A percentile compares a stretch with the other conserved stretches of the same genome.
phyloP scores from a whole-genome alignment of 2,888 invertebrate genomes.

The Cryptocephalus primarius region DNA sequence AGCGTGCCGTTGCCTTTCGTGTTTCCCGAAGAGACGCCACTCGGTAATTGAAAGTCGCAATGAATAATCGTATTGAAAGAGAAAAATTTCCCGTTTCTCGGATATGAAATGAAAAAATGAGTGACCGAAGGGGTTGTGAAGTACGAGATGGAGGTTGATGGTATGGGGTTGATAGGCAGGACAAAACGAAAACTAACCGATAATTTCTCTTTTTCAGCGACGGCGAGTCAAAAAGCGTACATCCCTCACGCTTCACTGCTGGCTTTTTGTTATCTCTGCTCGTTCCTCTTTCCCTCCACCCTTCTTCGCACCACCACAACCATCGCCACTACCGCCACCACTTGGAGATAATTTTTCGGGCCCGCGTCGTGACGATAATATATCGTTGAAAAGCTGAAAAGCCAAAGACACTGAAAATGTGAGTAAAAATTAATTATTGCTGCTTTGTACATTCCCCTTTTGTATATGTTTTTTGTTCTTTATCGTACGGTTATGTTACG shows the following conservation, averaged over 20 bases:
- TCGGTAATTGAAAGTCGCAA: too few relatives aligned
- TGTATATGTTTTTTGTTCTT: conserved; percentile 9
- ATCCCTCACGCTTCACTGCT: conserved; percentile 25
- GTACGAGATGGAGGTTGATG: too few relatives aligned
- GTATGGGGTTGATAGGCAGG: too few relatives aligned
- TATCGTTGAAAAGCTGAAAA: conserved; percentile 14
- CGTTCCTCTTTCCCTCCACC: conserved; percentile 16
- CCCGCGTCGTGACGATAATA: conserved; percentile 13
- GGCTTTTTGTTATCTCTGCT: conserved; percentile 19
- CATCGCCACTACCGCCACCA: conserved; percentile 5
- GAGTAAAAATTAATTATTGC: conserved; percentile 12
- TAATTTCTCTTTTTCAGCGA: conserved; percentile 27
- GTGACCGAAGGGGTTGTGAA: too few relatives aligned
- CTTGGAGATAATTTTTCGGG: conserved; percentile 28
- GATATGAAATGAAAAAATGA: too few relatives aligned
- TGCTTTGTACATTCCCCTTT: conserved; percentile 25
- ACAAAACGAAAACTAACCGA: too few relatives aligned
- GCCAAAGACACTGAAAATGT: conserved; percentile 25
- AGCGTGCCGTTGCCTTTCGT: too few relatives aligned
- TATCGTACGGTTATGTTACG: neutral
- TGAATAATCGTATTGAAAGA: too few relatives aligned
- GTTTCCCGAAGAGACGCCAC: too few relatives aligned
- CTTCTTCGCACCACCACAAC: too few relatives aligned
- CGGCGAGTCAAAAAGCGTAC: conserved; percentile 29
- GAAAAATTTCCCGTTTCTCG: too few relatives aligned